phyloP scores from a whole-genome alignment of 37 sponge, comb jelly and placozoan genomes.

The Chondrilla cf. caribensis region DNA sequence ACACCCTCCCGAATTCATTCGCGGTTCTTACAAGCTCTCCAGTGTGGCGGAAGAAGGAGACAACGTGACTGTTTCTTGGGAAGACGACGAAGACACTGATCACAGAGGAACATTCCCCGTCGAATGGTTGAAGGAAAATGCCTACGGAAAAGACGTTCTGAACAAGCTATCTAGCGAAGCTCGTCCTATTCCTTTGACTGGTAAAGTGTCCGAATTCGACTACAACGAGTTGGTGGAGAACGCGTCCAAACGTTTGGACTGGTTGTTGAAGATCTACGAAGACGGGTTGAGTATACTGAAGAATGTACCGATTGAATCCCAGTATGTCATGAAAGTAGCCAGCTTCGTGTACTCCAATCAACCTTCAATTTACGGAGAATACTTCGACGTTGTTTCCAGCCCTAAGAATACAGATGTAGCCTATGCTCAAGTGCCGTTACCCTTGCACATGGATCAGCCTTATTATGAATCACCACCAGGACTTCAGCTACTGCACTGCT shows the following conservation, averaged over 20 bases:
- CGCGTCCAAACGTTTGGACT: neutral
- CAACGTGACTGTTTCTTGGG: neutral
- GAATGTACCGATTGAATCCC: neutral
- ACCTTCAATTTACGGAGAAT: neutral
- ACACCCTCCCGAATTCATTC: neutral
- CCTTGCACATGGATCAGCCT: conserved; percentile 52
- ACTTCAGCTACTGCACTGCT: conserved; percentile 55
- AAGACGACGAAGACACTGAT: neutral
- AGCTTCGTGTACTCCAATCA: neutral
- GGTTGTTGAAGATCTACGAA: neutral
- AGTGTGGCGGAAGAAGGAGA: neutral
- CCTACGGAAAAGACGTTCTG: conserved; percentile 14
- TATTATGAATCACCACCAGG: conserved; percentile 82
- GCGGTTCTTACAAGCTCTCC: neutral
- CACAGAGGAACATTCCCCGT: neutral
- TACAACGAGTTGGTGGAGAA: neutral
- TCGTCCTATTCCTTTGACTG: neutral
- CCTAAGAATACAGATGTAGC: conserved; percentile 45
- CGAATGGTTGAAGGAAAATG: conserved; percentile 8
- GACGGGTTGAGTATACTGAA: neutral
- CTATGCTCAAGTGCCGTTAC: conserved; percentile 28
- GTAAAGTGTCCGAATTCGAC: conserved; percentile 3
- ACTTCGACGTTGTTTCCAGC: conserved; percentile 36
- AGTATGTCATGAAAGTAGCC: conserved; percentile 16
- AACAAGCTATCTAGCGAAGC: neutral